These are phyloP conservation scores for Seriola quinqueradiata DNA, from an alignment of 2,113 vertebrate genomes.

Conservation along the genomic window DNA sequence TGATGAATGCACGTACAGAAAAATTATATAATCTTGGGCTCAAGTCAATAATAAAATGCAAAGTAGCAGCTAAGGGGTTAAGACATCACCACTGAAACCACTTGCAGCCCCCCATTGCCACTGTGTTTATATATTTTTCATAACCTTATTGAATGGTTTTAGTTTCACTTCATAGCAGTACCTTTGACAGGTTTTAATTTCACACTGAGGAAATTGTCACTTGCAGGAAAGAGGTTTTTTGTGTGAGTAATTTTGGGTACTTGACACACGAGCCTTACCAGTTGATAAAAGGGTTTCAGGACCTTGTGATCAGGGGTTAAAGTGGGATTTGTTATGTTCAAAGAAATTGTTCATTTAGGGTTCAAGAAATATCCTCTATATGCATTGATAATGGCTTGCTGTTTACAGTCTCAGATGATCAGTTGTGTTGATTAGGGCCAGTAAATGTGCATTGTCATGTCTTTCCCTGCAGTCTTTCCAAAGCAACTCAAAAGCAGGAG, in stretches of 20 bases:
- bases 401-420: not conserved
- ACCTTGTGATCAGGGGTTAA: not conserved
- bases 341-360: not conserved
- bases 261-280: conserved; percentile 1
- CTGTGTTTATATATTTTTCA: conserved; percentile 55
- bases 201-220: conserved; percentile 51
- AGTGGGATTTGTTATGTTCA: not conserved
- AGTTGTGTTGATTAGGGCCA: not conserved
- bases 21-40: conserved; percentile 41
- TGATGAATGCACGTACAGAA: conserved; percentile 10
- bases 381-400: not conserved
- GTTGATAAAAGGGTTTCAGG: conserved; percentile 18
- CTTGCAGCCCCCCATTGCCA: conserved; percentile 29
- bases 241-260: conserved; percentile 7
- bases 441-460: not conserved
- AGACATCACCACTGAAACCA: conserved; percentile 53
- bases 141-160: conserved; percentile 34
- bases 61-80: conserved; percentile 49
- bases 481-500: not conserved
- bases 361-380: not conserved
- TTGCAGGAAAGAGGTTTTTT: conserved; percentile 22
- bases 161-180: conserved; percentile 46
- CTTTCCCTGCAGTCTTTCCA: not conserved
- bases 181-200: conserved; percentile 61
- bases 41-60: conserved; percentile 54